These are phyloP conservation scores for Melipona bicolor DNA, from an alignment of 2,888 invertebrate species.

Conservation along the genomic window DNA sequence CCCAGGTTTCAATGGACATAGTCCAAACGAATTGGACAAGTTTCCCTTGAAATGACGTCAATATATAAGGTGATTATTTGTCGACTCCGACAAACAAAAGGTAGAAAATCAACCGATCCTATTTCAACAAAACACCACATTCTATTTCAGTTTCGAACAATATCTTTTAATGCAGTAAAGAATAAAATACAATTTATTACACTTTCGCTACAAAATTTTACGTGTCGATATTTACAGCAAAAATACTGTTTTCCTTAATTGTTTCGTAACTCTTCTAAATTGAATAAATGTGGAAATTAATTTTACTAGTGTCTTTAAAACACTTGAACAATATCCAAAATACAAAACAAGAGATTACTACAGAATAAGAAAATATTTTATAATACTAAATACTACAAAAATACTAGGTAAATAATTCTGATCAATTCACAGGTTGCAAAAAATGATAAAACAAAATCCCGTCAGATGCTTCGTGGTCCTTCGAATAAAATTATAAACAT, in stretches of 20 bases:
- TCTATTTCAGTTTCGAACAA: neutral
- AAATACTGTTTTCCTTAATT: neutral
- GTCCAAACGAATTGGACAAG: conserved; percentile 54
- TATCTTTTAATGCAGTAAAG: neutral
- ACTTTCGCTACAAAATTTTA: neutral
- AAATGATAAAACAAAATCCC: neutral
- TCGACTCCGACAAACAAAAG: conserved; percentile 19
- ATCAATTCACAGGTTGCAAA: neutral
- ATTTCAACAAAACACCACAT: neutral
- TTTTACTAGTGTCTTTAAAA: neutral
- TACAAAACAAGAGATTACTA: neutral
- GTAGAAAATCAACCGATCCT: neutral
- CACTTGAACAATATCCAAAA: neutral
- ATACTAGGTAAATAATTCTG: neutral
- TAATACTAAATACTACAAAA: neutral
- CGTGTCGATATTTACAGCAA: neutral
- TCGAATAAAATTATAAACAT: conserved; percentile 24
- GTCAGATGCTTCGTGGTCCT: neutral
- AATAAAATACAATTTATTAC: neutral
- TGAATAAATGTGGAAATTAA: neutral
- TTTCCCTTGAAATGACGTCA: conserved; percentile 42
- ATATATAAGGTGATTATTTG: conserved; percentile 45
- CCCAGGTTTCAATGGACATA: conserved; percentile 55
- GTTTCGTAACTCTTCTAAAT: neutral
- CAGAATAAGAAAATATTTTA: neutral